Percentiles rank a stretch among this genome's conserved stretches.
These are phyloP conservation scores for Clavelina lepadiformis DNA, from an alignment of 23 tunicate genomes.

Conservation along the genomic window DNA sequence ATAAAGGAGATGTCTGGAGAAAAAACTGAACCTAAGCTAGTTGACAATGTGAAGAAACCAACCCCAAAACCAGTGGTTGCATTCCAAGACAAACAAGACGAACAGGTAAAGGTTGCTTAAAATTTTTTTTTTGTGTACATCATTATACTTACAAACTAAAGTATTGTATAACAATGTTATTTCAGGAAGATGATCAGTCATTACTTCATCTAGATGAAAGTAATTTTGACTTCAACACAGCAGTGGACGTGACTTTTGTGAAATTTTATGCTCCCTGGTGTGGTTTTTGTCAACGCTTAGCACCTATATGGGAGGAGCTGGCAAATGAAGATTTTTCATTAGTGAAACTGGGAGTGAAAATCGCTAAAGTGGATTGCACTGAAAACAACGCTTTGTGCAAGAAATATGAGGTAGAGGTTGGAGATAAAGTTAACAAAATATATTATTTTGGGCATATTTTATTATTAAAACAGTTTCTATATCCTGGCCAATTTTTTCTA, in stretches of 20 bases:
- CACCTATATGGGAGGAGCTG: conserved; percentile 80
- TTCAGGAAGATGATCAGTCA: no score
- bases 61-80: not conserved
- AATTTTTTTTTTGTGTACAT: not conserved
- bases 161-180: not conserved
- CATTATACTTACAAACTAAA: not conserved
- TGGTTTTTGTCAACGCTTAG: conserved; percentile 71
- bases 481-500: not conserved
- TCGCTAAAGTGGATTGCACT: conserved; percentile 86
- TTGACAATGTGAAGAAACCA: conserved; percentile 6
- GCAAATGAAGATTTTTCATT: conserved; percentile 43
- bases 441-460: no score
- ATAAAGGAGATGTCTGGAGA: conserved; percentile 14
- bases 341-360: conserved; percentile 13
- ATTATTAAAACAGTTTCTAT: not conserved
- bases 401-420: conserved; percentile 36
- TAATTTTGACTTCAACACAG: conserved; percentile 56
- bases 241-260: conserved; percentile 62
- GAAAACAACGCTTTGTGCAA: conserved; percentile 28
- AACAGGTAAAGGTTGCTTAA: conserved; percentile 5
- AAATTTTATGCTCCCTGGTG: conserved; percentile 96
- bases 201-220: conserved; percentile 31
- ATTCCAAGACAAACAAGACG: conserved; percentile 19
- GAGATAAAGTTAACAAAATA: no score
- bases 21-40: conserved; percentile 5